Base-by-base conservation (phyloP, 2,113 vertebrate genomes). In the Mesitornis unicolor region DNA sequence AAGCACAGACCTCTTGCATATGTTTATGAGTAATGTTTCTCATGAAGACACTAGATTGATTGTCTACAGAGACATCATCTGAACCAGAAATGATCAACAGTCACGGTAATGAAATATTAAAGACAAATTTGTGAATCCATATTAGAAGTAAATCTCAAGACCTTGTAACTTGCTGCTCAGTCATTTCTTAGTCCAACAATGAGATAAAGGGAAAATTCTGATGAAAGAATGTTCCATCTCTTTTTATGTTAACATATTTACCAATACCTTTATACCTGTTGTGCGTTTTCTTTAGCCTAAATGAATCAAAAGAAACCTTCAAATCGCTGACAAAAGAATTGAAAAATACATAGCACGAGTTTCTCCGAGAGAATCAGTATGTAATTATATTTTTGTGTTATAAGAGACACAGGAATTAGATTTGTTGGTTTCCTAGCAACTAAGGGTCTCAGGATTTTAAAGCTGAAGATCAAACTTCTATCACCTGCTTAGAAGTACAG, bases 341-440 rank as follows among this genome's bases (percentile, higher is more conserved):
- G 81, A 88, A 82, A 96, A 93, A 79, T 28, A 61, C 2, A 26
- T 73, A 65, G 59, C 2, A 1, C 22, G 79, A 82, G 29, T 94
- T 95, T 95, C 88, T 95, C 50, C 48, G 47, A 85, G 56, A 86
- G 89, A 97, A 86, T 71, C 86, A 74, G 43, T 97, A 33, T 90
- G 50, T 81, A 94, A 93, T 97, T 97, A 91, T 64, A 96, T 64
- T 80, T 96, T 96, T 97, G 82, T 95, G 84, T 92, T 97, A 70
- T 84, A 94, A 96, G 80, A 97, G 64, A 80, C 87, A 89, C 40
- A 88, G 73, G 63, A 96, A 96, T 94, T 95, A 90, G 96, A 91
- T 97, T 97, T 97, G 59, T 90, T 95, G 84, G 96, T 98, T 97
- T 89, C 97, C 95, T 98, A 98, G 97, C 97, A 98, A 98, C 97